phyloP scores from a whole-genome alignment of 23 tunicate genomes.

The Botrylloides violaceus region DNA sequence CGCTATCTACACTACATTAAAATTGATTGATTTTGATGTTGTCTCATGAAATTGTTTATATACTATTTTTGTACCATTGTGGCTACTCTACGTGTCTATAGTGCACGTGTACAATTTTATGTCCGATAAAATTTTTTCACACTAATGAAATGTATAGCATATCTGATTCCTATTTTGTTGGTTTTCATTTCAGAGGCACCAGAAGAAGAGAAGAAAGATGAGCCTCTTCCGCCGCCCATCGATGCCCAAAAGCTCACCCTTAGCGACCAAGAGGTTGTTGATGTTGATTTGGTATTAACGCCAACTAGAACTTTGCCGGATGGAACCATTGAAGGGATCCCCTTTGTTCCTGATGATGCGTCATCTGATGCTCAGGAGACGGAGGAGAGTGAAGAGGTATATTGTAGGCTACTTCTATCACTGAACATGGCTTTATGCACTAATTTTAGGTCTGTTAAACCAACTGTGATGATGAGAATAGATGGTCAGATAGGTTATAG shows the following conservation, averaged over 20 bases:
- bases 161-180: not conserved
- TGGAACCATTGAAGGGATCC: constrained; percentile 7
- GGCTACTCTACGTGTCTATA: not conserved
- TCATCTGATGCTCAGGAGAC: constrained; percentile 52
- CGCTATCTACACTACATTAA: too few relatives aligned
- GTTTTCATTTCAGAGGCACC: not conserved
- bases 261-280: constrained; percentile 45
- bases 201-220: constrained; percentile 14
- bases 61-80: not conserved
- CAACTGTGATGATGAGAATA: too few relatives aligned
- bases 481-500: too few relatives aligned
- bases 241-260: constrained; percentile 66
- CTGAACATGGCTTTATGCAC: too few relatives aligned
- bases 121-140: too few relatives aligned
- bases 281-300: constrained; percentile 45
- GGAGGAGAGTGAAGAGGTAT: constrained; percentile 13
- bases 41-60: not conserved
- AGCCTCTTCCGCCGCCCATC: constrained; percentile 29
- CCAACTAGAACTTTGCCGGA: constrained; percentile 18
- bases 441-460: too few relatives aligned
- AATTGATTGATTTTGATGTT: too few relatives aligned
- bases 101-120: not conserved
- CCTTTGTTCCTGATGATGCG: constrained; percentile 78
- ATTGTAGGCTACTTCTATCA: too few relatives aligned
- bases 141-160: too few relatives aligned